Evolutionary conservation across 2,888 invertebrate species (phyloP).

Genomic region (Hirudinaria manillensis): DNA sequence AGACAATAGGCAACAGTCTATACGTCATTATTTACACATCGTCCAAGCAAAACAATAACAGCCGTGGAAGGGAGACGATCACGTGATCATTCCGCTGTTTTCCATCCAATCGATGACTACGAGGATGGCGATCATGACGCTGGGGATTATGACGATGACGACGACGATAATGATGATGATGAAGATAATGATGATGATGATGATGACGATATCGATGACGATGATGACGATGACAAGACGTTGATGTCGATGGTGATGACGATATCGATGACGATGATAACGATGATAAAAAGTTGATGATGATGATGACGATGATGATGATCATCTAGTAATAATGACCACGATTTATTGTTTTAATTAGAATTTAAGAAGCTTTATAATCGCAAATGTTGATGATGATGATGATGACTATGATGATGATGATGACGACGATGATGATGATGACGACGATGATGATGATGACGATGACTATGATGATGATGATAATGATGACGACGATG

Average conservation of each 20-base stretch:
- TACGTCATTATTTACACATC: not conserved
- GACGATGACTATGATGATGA: conserved; percentile 38
- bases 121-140: not conserved
- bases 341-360: too few relatives aligned
- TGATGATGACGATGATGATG: not conserved
- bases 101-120: not conserved
- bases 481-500: conserved; percentile 33
- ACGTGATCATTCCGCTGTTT: not conserved
- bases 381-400: not conserved
- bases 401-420: not conserved
- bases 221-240: not conserved
- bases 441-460: conserved; percentile 25
- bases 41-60: conserved; percentile 6
- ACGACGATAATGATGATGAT: not conserved
- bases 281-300: too few relatives aligned
- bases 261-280: not conserved
- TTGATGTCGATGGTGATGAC: not conserved
- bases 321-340: conserved; percentile 39
- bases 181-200: too few relatives aligned
- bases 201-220: not conserved
- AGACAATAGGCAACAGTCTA: not conserved
- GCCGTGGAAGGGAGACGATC: not conserved
- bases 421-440: not conserved
- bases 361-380: too few relatives aligned
- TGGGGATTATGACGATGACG: not conserved